These are phyloP conservation scores for Temnothorax longispinosus DNA, from an alignment of 1,140 invertebrate genomes.

Conservation along the genomic window DNA sequence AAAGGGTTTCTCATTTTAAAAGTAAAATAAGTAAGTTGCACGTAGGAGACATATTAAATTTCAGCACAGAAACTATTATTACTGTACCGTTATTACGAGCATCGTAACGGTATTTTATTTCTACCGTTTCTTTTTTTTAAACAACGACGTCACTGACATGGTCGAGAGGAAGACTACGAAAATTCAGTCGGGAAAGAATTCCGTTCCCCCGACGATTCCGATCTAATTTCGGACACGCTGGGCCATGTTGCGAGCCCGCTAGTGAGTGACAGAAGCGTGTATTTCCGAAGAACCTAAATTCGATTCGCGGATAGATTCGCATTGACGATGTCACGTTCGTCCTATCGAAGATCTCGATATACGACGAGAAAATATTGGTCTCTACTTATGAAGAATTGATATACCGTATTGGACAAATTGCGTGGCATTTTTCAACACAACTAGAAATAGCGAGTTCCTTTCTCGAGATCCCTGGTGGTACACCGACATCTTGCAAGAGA, in stretches of 20 bases:
- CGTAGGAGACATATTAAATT: not conserved
- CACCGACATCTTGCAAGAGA: not conserved
- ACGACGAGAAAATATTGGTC: not conserved
- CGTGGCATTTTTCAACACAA: not conserved
- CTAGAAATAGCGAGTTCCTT: not conserved
- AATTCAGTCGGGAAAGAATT: conserved; percentile 58
- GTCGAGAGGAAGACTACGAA: conserved; percentile 2
- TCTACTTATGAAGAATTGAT: conserved; percentile 14
- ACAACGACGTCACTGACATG: not conserved
- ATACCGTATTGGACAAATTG: not conserved
- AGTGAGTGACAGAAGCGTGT: conserved; percentile 31
- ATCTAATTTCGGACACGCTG: conserved; percentile 62
- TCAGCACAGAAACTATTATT: not conserved
- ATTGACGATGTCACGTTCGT: conserved; percentile 12
- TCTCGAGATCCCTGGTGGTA: not conserved
- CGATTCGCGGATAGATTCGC: conserved; percentile 18
- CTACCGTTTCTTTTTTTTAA: too few relatives aligned
- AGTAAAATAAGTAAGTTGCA: not conserved
- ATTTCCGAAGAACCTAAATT: conserved; percentile 43
- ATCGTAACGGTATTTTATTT: not conserved
- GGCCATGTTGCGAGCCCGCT: not conserved
- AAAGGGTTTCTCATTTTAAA: conserved; percentile 9
- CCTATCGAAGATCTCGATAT: not conserved
- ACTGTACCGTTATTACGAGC: not conserved
- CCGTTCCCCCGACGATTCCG: conserved; percentile 56